Evolutionary conservation across 2,113 vertebrate genomes (phyloP).

Genomic region (Gracilinanus agilis): DNA sequence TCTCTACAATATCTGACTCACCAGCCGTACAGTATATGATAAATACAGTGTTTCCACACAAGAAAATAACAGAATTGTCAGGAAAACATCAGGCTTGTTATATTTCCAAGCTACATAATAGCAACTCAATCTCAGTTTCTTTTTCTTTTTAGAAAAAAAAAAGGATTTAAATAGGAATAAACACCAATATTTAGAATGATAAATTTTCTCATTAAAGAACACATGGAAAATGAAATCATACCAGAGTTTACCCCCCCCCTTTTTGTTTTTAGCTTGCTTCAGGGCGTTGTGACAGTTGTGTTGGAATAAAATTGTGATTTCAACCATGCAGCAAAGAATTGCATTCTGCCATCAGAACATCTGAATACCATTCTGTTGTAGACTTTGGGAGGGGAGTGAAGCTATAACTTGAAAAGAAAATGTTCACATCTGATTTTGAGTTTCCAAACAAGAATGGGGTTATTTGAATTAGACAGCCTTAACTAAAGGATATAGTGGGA

Average conservation of each 20-base stretch:
- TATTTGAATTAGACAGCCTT: slow-evolving; percentile 74
- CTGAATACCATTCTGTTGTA: slow-evolving; percentile 65
- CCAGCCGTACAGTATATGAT: slow-evolving; percentile 71
- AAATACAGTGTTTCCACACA: slow-evolving; percentile 74
- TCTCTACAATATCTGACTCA: slow-evolving; percentile 75
- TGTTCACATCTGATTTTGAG: slow-evolving; percentile 76
- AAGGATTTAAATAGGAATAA: slow-evolving; percentile 69
- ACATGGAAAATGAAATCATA: slow-evolving; percentile 71
- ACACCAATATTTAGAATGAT: slow-evolving; percentile 78
- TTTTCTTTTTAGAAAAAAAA: slow-evolving; percentile 72
- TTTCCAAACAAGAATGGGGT: slow-evolving; percentile 72
- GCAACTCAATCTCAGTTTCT: slow-evolving; percentile 74
- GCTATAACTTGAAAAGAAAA: slow-evolving; percentile 67
- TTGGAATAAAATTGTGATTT: slow-evolving; percentile 69
- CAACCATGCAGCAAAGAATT: slow-evolving; percentile 57
- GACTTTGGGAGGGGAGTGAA: slow-evolving; percentile 49
- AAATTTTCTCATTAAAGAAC: slow-evolving; percentile 77
- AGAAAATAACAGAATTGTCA: slow-evolving; percentile 75
- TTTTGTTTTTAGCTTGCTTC: slow-evolving; percentile 71
- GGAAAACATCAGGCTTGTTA: slow-evolving; percentile 69
- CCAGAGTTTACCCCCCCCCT: slow-evolving; percentile 34
- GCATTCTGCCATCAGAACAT: slow-evolving; percentile 44
- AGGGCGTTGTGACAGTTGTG: slow-evolving; percentile 72
- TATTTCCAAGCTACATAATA: slow-evolving; percentile 68
- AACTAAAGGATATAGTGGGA: slow-evolving; percentile 61